These are phyloP conservation scores for Ochotona curzoniae DNA, from an alignment of 2,113 vertebrate species.

Conservation along the genomic window DNA sequence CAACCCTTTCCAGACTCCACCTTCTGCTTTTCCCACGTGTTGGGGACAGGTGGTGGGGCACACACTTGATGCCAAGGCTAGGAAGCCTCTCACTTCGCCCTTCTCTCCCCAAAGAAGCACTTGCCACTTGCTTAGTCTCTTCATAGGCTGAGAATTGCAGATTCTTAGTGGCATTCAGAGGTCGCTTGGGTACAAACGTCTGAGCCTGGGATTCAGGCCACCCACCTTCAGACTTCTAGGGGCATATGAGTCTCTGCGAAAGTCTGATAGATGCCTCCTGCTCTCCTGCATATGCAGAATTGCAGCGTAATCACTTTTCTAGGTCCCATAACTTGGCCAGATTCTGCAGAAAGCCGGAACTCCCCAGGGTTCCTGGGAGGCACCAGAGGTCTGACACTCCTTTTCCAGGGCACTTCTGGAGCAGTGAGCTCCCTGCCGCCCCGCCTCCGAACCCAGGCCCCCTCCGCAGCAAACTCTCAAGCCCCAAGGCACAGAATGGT, in stretches of 20 bases:
- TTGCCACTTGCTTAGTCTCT: neutral
- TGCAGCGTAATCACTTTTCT: neutral
- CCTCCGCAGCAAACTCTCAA: neutral
- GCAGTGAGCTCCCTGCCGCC: neutral
- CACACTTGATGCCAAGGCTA: neutral
- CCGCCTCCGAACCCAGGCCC: no score
- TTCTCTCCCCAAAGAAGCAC: neutral
- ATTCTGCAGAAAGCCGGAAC: neutral
- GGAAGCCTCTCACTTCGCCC: constrained; percentile 10
- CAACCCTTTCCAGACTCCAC: neutral
- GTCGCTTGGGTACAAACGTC: neutral
- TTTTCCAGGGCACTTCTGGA: neutral
- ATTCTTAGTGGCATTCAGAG: neutral
- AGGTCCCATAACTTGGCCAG: neutral
- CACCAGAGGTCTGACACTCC: neutral
- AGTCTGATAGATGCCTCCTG: neutral
- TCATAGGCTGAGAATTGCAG: neutral
- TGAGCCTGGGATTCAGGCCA: neutral
- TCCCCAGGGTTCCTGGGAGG: neutral
- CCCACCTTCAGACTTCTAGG: neutral
- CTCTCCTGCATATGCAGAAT: neutral
- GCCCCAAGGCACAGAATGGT: neutral
- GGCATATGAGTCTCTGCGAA: neutral
- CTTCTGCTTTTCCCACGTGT: neutral
- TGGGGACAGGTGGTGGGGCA: neutral